A percentile compares a stretch with the other conserved stretches of the same genome.
phyloP scores from a whole-genome alignment of 2,797 vertebrate species.

The Bovichtus variegatus region DNA sequence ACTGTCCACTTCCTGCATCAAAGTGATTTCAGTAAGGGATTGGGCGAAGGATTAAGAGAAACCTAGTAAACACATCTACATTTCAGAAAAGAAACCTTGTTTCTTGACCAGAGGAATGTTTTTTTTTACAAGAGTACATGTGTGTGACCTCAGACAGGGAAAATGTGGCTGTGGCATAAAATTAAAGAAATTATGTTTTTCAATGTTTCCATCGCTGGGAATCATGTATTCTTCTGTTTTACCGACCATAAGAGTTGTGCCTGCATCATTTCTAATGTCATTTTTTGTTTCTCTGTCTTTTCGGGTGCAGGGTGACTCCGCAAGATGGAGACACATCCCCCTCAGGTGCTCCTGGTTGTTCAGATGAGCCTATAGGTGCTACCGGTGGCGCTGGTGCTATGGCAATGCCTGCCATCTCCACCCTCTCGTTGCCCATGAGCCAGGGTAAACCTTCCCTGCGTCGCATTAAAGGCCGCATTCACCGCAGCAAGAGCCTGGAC shows the following conservation, averaged over 20 bases:
- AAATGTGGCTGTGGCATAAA: not conserved
- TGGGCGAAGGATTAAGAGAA: not conserved
- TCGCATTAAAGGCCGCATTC: constrained; percentile 95
- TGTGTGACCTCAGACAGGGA: not conserved
- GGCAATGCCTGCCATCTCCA: constrained; percentile 80
- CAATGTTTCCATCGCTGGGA: too few relatives aligned
- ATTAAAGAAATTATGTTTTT: not conserved
- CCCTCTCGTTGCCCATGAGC: constrained; percentile 85
- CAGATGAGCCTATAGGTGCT: constrained; percentile 73
- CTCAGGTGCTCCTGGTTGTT: constrained; percentile 65
- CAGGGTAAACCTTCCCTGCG: constrained; percentile 95
- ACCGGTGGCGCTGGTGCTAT: constrained; percentile 77
- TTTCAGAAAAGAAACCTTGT: not conserved
- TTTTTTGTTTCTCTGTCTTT: constrained; percentile 11
- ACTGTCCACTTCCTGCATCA: not conserved
- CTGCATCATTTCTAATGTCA: not conserved
- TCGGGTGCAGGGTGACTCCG: constrained; percentile 90
- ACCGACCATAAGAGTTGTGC: not conserved
- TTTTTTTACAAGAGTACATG: not conserved
- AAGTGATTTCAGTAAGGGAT: not conserved
- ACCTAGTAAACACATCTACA: not conserved
- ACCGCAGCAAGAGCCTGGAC: constrained; percentile 96
- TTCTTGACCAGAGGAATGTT: not conserved
- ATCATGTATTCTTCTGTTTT: not conserved
- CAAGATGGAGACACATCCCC: constrained; percentile 87